These are phyloP conservation scores for Heteractis magnifica DNA, from an alignment of 92 coral and sea anemone genomes.

Conservation along the genomic window DNA sequence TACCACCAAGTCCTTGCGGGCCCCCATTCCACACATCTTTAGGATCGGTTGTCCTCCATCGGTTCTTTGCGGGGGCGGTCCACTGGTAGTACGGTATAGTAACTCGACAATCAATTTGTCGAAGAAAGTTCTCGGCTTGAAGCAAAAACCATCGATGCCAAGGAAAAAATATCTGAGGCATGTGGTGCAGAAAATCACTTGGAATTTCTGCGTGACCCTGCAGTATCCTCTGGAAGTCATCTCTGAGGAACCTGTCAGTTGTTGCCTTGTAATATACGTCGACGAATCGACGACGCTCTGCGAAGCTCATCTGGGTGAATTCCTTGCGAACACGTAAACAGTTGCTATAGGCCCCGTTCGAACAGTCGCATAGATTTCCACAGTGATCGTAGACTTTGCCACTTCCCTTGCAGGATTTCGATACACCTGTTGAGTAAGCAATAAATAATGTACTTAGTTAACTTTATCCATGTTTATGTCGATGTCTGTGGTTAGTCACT, in stretches of 20 bases:
- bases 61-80: conserved; percentile 38
- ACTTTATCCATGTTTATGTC: too few relatives aligned
- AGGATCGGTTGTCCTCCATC: conserved; percentile 10
- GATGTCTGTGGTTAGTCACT: too few relatives aligned
- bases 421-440: background rate
- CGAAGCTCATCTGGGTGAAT: conserved; percentile 48
- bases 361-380: conserved; percentile 46
- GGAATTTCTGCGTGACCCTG: conserved; percentile 30
- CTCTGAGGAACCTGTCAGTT: conserved; percentile 33
- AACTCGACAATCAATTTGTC: conserved; percentile 60
- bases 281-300: conserved; percentile 48
- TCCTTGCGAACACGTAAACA: conserved; percentile 67
- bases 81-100: conserved; percentile 75
- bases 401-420: background rate
- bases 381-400: conserved; percentile 42
- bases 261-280: conserved; percentile 38
- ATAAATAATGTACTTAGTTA: background rate
- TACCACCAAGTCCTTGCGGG: conserved; percentile 55
- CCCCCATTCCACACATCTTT: conserved; percentile 52
- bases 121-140: conserved; percentile 59
- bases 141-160: conserved; percentile 74
- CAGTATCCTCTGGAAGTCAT: conserved; percentile 40
- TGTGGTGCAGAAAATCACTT: conserved; percentile 23
- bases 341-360: conserved; percentile 6
- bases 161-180: conserved; percentile 47